Conservation (phyloP, 2,888 invertebrate genomes). For the Ennomos fuscantarius region DNA sequence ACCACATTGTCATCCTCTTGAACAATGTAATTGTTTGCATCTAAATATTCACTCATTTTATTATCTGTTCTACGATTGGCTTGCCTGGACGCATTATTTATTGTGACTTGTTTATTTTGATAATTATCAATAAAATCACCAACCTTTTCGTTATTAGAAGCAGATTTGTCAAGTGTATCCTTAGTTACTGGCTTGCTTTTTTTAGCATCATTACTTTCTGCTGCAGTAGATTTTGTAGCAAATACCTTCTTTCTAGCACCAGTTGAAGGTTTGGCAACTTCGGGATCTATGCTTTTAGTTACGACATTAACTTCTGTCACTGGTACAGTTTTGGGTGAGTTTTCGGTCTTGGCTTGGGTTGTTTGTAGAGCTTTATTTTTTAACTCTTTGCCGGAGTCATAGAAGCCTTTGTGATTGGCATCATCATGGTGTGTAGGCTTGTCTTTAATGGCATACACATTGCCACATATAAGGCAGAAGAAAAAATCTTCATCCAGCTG, state of each 20-base stretch:
- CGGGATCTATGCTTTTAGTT: background rate
- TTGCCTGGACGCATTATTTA: background rate
- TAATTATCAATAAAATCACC: background rate
- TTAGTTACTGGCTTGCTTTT: background rate
- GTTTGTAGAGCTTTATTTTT: constrained; percentile 4
- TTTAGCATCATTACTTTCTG: background rate
- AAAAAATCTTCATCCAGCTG: constrained; percentile 56
- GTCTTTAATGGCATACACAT: constrained; percentile 30
- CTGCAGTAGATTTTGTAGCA: background rate
- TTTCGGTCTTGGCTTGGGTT: background rate
- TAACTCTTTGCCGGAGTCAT: constrained; percentile 5
- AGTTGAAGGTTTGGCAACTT: background rate
- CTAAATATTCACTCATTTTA: background rate
- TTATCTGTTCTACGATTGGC: background rate
- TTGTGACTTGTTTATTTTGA: no score
- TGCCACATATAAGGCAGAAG: constrained; percentile 61
- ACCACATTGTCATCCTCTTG: background rate
- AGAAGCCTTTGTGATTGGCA: constrained; percentile 15
- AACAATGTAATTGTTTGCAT: background rate
- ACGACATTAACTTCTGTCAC: background rate
- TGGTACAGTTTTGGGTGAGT: background rate
- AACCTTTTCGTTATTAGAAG: background rate
- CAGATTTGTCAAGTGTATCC: no score
- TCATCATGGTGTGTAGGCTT: constrained; percentile 23
- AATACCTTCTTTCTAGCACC: background rate